A percentile compares a stretch with the other conserved stretches of the same genome.
Evolutionary conservation across 2,888 invertebrate genomes (phyloP).

Genomic region (Volucella zonaria): DNA sequence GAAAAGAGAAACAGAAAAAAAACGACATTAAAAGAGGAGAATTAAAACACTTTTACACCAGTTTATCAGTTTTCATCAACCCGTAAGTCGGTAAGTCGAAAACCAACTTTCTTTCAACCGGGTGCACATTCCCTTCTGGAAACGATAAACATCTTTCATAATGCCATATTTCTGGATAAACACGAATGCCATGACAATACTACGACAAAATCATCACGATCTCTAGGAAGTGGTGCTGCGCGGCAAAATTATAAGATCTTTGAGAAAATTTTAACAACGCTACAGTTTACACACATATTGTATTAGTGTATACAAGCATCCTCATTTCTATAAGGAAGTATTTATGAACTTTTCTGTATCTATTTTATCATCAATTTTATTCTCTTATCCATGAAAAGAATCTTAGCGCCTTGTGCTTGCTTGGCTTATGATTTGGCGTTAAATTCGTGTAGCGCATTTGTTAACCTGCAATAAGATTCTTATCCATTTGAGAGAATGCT

Average conservation of each 20-base stretch:
- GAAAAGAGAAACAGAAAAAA: constrained; percentile 79
- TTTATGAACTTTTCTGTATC: constrained; percentile 12
- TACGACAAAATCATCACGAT: constrained; percentile 69
- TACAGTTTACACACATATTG: constrained; percentile 32
- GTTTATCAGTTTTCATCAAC: constrained; percentile 37
- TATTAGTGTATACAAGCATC: too few relatives aligned
- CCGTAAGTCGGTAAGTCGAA: neutral
- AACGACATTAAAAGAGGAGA: constrained; percentile 19
- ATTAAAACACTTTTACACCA: constrained; percentile 1
- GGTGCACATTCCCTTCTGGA: constrained; percentile 66
- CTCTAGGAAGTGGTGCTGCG: constrained; percentile 9
- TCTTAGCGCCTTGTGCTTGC: constrained; percentile 63
- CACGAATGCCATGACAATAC: constrained; percentile 50
- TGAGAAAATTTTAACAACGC: constrained; percentile 50
- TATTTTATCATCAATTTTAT: constrained; percentile 13
- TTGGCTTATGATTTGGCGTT: constrained; percentile 51
- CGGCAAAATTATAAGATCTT: constrained; percentile 13
- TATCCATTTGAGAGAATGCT: constrained; percentile 31
- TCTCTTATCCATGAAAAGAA: constrained; percentile 43
- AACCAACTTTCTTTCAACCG: constrained; percentile 54
- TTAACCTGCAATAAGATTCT: constrained; percentile 63
- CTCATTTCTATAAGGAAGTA: neutral
- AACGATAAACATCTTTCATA: constrained; percentile 60
- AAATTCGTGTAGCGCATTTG: constrained; percentile 69
- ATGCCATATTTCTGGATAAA: constrained; percentile 51